These are phyloP conservation scores for Adelphocoris suturalis DNA, from an alignment of 2,888 invertebrate genomes.

Conservation along the genomic window DNA sequence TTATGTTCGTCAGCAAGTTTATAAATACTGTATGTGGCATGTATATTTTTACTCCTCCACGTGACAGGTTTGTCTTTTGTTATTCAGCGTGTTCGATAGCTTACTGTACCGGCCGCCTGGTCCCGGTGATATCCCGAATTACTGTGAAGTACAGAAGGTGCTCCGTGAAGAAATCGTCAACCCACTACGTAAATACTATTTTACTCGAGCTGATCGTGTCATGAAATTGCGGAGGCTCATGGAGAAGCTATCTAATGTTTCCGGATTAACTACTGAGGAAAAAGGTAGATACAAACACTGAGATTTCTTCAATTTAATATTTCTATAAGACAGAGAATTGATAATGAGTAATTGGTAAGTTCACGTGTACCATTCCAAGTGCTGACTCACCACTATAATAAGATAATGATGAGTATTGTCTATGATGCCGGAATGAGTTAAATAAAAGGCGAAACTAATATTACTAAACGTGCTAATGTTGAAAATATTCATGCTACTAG, in stretches of 20 bases:
- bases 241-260: conserved; percentile 92
- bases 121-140: conserved; percentile 81
- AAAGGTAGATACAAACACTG: conserved; percentile 82
- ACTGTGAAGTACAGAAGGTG: conserved; percentile 89
- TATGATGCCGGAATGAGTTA: too few species aligned
- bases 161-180: conserved; percentile 97
- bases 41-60: too few species aligned
- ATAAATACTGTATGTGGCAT: too few species aligned
- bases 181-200: conserved; percentile 92
- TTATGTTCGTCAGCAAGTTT: too few species aligned
- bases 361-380: too few species aligned
- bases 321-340: too few species aligned
- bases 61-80: neutral
- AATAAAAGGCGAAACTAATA: too few species aligned
- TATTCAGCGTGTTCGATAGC: conserved; percentile 90
- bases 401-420: too few species aligned
- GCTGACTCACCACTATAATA: too few species aligned
- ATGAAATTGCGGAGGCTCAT: conserved; percentile 94
- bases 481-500: too few species aligned
- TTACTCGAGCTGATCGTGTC: conserved; percentile 96
- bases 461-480: too few species aligned
- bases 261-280: conserved; percentile 94
- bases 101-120: conserved; percentile 86
- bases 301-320: neutral
- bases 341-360: too few species aligned